A percentile compares a stretch with the other conserved stretches of the same genome.
These are phyloP conservation scores for Babylonia areolata DNA, from an alignment of 1,140 invertebrate genomes.

Conservation along the genomic window DNA sequence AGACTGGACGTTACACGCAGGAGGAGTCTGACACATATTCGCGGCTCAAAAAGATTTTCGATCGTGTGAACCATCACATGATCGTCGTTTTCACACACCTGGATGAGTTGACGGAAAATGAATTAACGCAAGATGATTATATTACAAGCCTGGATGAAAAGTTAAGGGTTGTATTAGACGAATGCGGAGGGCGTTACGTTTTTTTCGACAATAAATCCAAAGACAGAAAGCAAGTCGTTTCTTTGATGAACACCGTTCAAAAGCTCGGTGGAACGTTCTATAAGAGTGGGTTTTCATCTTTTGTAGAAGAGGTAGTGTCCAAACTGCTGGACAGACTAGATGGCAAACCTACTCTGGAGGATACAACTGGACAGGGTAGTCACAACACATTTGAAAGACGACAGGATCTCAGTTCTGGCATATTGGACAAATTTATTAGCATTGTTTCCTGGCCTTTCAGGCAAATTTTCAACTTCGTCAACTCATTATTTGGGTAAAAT, in stretches of 20 bases:
- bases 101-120: background rate
- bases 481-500: no score
- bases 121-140: background rate
- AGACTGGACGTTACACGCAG: background rate
- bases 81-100: background rate
- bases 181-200: background rate
- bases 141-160: background rate
- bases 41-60: background rate
- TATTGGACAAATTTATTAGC: no score
- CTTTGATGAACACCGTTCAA: background rate
- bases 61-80: background rate
- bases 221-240: background rate
- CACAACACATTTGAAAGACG: no score
- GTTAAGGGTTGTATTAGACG: background rate
- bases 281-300: no score
- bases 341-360: no score
- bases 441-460: no score
- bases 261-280: background rate
- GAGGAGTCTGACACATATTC: background rate
- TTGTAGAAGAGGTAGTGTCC: no score
- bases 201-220: background rate
- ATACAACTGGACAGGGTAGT: no score
- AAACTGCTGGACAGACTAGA: no score
- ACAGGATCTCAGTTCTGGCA: no score
- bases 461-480: no score